A percentile compares a stretch with the other conserved stretches of the same genome.
Evolutionary conservation across 2,797 vertebrate genomes (phyloP).

Genomic region (Mallotus villosus): DNA sequence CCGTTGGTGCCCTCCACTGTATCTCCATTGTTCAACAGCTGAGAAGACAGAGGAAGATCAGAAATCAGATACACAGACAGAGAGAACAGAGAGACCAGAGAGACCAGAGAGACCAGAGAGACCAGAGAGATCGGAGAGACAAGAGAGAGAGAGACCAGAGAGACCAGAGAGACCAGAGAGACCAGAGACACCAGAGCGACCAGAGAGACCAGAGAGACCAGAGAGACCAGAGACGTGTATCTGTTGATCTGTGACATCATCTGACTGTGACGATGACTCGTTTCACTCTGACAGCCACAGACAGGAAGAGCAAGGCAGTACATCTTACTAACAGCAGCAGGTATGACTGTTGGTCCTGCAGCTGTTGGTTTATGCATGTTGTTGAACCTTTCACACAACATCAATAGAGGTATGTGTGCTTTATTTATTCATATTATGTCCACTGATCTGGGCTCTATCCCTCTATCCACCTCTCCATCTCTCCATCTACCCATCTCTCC

Average conservation of each 20-base stretch:
- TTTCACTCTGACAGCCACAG: neutral
- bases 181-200: neutral
- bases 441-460: neutral
- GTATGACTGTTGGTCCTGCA: neutral
- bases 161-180: slow-evolving; percentile 7
- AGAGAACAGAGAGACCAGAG: slow-evolving; percentile 3
- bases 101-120: slow-evolving; percentile 11
- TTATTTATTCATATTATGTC: neutral
- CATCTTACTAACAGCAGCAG: neutral
- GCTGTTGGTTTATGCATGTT: slow-evolving; percentile 4
- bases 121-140: no score
- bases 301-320: neutral
- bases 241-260: no score
- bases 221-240: neutral
- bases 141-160: slow-evolving; percentile 13
- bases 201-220: neutral
- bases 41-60: neutral
- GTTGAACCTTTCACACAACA: slow-evolving; percentile 9
- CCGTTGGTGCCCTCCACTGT: slow-evolving; percentile 33
- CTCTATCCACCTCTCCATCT: neutral
- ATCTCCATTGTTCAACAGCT: slow-evolving; percentile 49
- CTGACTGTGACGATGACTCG: no score
- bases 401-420: neutral
- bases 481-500: no score
- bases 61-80: neutral